Base-by-base conservation (phyloP, 2,888 invertebrate species). In the Apamea sordens region DNA sequence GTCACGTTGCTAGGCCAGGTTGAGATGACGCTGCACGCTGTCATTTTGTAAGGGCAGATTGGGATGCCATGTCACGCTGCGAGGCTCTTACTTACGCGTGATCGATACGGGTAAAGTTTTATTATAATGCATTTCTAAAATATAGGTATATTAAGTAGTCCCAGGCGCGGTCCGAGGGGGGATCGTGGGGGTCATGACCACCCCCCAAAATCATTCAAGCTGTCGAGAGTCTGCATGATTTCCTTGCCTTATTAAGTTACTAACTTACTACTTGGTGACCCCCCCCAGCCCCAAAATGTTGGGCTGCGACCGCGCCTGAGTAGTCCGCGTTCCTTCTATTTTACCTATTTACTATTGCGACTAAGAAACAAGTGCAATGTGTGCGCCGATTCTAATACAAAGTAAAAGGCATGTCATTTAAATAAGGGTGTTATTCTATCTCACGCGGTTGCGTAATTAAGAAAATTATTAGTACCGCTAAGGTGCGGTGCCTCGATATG, bases 361-460 rank as follows among this genome's bases (percentile, higher is more conserved):
- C 28, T 8, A 28, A 75, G 15, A 56, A 24, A 28, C 7, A n/a
- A 6, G 0, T 59, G 36, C 8, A 36, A 15, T 13, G 44, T 84
- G 73, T 79, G 79, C 76, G 76, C 76, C 21, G 63, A 56, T 11
- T 61, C 72, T 78, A 59, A 76, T 41, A n/a, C n/a, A 67, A 65
- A 73, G 50, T 67, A 73, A 64, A 44, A 64, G 53, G 44, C n/a
- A 61, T 77, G 63, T 83, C 70, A 71, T 86, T 85, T 75, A n/a
- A 32, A 6, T 21, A 84, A 65, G 53, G 76, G 63, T 77, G 59
- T 76, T 85, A 36, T 87, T 73, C 65, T 85, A 85, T 82, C 59
- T 69, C 73, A 80, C 68, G 68, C 41, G 6, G 36, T 47, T 36
- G 41, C 78, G 24, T 87, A 74, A 85, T 80, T 82, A 86, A 73